Conservation (phyloP, 2,888 invertebrate species). For the Morpho achilles region DNA sequence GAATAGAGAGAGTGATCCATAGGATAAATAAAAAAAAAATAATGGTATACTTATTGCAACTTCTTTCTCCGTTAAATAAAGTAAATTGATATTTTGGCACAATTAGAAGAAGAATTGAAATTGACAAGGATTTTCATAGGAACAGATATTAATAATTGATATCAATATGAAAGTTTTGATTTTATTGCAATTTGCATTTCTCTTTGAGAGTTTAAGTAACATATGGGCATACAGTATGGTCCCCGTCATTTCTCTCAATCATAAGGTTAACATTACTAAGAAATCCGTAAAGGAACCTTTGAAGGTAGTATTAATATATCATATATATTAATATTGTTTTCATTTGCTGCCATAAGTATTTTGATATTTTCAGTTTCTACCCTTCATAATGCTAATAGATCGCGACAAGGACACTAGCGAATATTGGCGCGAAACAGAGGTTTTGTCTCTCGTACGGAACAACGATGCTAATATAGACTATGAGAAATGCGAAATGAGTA, state of each 20-base stretch:
- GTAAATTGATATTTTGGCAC: no score
- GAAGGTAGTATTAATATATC: slow-evolving; percentile 11
- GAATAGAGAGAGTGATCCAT: no score
- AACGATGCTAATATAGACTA: slow-evolving; percentile 52
- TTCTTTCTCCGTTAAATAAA: no score
- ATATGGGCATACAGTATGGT: slow-evolving; percentile 8
- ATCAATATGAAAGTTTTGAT: slow-evolving; percentile 11
- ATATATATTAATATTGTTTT: no score
- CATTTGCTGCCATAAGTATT: no score
- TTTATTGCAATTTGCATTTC: slow-evolving; percentile 1
- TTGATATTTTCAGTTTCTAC: slow-evolving; percentile 49
- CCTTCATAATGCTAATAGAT: slow-evolving; percentile 57
- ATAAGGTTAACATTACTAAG: slow-evolving; percentile 8
- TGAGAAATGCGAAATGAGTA: slow-evolving; percentile 46
- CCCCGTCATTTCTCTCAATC: slow-evolving; percentile 15
- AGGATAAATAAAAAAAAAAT: no score
- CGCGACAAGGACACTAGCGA: slow-evolving; percentile 59
- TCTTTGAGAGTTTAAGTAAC: neutral
- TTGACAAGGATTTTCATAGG: no score
- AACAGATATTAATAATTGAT: neutral
- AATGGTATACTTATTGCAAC: no score
- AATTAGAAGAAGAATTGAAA: no score
- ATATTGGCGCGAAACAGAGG: slow-evolving; percentile 68
- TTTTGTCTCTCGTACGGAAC: slow-evolving; percentile 50
- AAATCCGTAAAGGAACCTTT: slow-evolving; percentile 13